These are phyloP conservation scores for Pipistrellus nathusii DNA, from an alignment of 2,797 vertebrate genomes.

Conservation along the genomic window DNA sequence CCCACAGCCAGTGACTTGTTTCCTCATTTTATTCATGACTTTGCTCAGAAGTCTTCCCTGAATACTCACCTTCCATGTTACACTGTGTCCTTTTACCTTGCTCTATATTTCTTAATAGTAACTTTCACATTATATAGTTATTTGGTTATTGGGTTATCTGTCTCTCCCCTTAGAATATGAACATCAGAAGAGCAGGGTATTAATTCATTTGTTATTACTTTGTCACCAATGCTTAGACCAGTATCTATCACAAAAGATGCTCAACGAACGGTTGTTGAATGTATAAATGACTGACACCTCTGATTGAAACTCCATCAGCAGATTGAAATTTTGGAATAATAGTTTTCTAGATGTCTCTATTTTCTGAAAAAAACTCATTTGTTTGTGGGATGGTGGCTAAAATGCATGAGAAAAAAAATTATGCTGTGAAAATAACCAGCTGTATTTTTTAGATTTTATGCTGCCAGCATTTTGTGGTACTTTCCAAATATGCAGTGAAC, in stretches of 20 bases:
- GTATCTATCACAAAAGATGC: neutral
- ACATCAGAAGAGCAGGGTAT: neutral
- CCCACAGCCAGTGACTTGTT: neutral
- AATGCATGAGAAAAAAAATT: neutral
- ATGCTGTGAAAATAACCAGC: constrained; percentile 44
- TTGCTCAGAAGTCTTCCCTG: neutral
- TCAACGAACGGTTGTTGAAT: neutral
- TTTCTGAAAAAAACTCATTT: constrained; percentile 45
- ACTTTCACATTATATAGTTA: neutral
- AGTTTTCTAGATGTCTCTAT: neutral
- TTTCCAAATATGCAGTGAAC: neutral
- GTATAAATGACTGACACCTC: neutral
- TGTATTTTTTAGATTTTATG: constrained; percentile 1
- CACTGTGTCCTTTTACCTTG: neutral
- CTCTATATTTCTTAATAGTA: constrained; percentile 10
- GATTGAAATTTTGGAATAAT: neutral
- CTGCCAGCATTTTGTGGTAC: neutral
- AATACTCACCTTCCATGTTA: neutral
- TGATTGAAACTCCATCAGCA: neutral
- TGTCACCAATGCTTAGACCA: neutral
- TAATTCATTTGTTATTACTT: neutral
- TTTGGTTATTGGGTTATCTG: neutral
- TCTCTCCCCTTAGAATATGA: neutral
- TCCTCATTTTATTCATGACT: neutral
- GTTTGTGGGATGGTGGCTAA: constrained; percentile 20